Evolutionary conservation across 2,113 vertebrate species (phyloP), one percentile per base, ranked within the genome.

Genomic region (Syngnathus typhle): DNA sequence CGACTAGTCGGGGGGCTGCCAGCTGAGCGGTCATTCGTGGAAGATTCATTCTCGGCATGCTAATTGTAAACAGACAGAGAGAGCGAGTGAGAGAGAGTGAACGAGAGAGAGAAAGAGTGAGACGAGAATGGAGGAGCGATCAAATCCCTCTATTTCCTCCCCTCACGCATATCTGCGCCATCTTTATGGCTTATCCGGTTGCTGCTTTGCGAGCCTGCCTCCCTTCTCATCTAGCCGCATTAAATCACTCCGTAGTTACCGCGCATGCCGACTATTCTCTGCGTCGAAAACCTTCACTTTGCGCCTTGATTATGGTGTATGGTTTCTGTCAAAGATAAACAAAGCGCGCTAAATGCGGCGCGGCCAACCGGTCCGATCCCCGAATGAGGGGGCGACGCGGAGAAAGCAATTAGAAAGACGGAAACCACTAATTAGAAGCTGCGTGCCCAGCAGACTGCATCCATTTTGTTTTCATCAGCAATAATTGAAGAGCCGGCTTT

Each of bases 1-100:
- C 86, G 81, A 88, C 88, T 88, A 91, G 91, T 87, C 88, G 85
- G 55, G 85, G 91, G 87, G 88, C 89, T 88, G 91, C 89, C 89
- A 89, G 88, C 90, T 83, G 89, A 92, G 89, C 83, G 82, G 85
- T 91, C 90, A 90, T 91, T 93, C 85, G 87, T 87, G 86, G 92
- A 90, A 90, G 89, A 93, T 91, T 94, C 90, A 91, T 93, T 92
- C 87, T 89, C 87, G 79, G 69, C 87, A 83, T 79, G 75, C 82
- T 94, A 94, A 93, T 92, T 92, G 89, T 92, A 92, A 91, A 90
- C 90, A 92, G 88, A 85, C 86, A 79, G 82, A 67, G 55, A 41
- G 67, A 60, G 71, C 44, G 15, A 47, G 44, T 5, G 6, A 55
- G 71, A 66, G 49, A n/a, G 65, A 62, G 61, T 21, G 65, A 51